These are phyloP conservation scores for Ditylenchus weischeri DNA, from an alignment of 2,888 invertebrate genomes.

Conservation along the genomic window DNA sequence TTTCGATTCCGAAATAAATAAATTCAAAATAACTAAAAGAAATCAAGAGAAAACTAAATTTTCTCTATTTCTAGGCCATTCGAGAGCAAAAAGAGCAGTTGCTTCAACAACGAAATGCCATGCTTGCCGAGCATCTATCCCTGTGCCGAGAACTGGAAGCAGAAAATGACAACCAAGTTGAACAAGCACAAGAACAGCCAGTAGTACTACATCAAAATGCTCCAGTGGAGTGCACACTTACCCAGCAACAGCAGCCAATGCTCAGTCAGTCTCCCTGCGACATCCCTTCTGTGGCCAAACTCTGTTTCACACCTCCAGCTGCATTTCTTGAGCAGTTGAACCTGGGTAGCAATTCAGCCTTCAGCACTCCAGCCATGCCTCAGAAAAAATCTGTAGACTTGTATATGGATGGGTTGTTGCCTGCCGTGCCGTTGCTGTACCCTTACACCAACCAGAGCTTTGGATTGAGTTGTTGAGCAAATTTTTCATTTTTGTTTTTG, in stretches of 20 bases:
- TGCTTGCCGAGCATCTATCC: constrained; percentile 26
- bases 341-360: not conserved
- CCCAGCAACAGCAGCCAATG: constrained; percentile 1
- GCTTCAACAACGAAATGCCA: constrained; percentile 17
- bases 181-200: not conserved
- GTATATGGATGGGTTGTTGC: constrained; percentile 47
- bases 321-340: not conserved
- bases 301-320: not conserved
- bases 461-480: not conserved
- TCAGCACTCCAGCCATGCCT: not conserved
- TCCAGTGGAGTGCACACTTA: not conserved
- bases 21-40: too few species aligned
- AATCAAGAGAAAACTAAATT: not conserved
- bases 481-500: too few species aligned
- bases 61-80: constrained; percentile 17
- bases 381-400: constrained; percentile 17
- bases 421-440: constrained; percentile 42
- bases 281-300: not conserved
- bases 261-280: not conserved
- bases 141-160: constrained; percentile 16
- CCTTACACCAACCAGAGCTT: constrained; percentile 28
- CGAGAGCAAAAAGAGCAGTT: constrained; percentile 21
- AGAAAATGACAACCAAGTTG: not conserved
- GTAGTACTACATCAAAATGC: not conserved
- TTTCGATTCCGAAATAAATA: too few species aligned